phyloP scores from a whole-genome alignment of 2,797 vertebrate genomes.

The Crotalus adamanteus region DNA sequence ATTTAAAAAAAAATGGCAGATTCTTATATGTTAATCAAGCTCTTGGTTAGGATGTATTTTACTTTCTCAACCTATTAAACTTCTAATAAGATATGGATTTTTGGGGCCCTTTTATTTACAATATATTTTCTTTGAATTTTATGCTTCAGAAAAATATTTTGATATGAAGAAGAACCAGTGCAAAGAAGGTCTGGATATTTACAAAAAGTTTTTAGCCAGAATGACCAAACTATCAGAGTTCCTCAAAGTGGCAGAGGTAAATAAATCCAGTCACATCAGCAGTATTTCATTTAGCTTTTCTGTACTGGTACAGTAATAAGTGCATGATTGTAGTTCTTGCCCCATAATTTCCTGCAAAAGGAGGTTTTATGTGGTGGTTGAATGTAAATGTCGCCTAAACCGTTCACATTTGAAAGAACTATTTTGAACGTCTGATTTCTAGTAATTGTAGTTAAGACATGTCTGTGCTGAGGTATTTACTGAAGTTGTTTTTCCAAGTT shows the following conservation, averaged over 20 bases:
- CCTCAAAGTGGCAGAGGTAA: conserved; percentile 95
- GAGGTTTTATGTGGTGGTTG: not conserved
- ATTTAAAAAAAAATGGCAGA: not conserved
- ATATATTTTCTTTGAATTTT: conserved; percentile 41
- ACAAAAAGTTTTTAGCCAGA: conserved; percentile 92
- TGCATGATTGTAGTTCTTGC: conserved; percentile 35
- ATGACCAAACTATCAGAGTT: conserved; percentile 92
- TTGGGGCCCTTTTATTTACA: not conserved
- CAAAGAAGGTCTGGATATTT: conserved; percentile 94
- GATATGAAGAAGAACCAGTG: conserved; percentile 96
- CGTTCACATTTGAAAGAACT: not conserved
- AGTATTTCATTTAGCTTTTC: conserved; percentile 39
- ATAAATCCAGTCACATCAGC: conserved; percentile 25
- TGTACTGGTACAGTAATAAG: conserved; percentile 55
- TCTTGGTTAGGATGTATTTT: not conserved
- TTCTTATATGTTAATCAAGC: not conserved
- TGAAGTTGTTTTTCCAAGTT: conserved; percentile 17
- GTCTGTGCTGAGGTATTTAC: not conserved
- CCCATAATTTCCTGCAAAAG: not conserved
- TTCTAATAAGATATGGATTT: not conserved
- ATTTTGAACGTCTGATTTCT: not conserved
- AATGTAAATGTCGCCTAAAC: not conserved
- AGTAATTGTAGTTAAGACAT: not conserved
- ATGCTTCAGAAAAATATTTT: conserved; percentile 88
- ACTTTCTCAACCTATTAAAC: not conserved